Conservation (phyloP, 2,797 vertebrate genomes). For the Nyctalus aviator region DNA sequence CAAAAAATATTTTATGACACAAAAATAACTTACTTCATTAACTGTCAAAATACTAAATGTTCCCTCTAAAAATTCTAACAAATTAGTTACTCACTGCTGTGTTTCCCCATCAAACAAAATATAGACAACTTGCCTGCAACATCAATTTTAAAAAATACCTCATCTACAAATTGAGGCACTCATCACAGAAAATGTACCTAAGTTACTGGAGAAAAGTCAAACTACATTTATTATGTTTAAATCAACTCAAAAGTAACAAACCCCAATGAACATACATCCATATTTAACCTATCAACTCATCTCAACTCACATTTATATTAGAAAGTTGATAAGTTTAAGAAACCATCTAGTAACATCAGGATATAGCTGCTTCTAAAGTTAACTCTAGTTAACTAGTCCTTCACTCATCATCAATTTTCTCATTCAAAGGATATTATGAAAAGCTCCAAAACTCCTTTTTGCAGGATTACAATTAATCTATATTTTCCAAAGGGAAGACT, state of each 20-base stretch:
- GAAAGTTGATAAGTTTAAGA: neutral
- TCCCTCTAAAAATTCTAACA: conserved; percentile 28
- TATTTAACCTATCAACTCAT: neutral
- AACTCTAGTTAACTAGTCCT: neutral
- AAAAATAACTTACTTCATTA: conserved; percentile 18
- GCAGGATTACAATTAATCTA: conserved; percentile 15
- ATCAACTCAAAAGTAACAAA: conserved; percentile 27
- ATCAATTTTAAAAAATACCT: neutral
- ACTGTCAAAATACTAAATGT: conserved; percentile 23
- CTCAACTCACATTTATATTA: neutral
- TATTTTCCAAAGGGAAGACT: conserved; percentile 29
- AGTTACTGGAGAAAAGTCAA: neutral
- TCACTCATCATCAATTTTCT: neutral
- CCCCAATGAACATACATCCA: neutral
- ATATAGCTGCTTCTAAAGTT: neutral
- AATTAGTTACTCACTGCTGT: neutral
- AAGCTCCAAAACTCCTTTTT: conserved; percentile 18
- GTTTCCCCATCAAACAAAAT: conserved; percentile 20
- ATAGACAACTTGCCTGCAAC: neutral
- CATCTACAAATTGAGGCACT: neutral
- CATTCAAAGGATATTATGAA: neutral
- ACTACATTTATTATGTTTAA: neutral
- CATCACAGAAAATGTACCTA: neutral
- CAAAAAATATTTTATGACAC: neutral
- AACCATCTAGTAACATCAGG: neutral